A percentile compares a stretch with the other conserved stretches of the same genome.
Evolutionary conservation across 2,888 invertebrate genomes (phyloP).

Genomic region (Nemurella pictetii): DNA sequence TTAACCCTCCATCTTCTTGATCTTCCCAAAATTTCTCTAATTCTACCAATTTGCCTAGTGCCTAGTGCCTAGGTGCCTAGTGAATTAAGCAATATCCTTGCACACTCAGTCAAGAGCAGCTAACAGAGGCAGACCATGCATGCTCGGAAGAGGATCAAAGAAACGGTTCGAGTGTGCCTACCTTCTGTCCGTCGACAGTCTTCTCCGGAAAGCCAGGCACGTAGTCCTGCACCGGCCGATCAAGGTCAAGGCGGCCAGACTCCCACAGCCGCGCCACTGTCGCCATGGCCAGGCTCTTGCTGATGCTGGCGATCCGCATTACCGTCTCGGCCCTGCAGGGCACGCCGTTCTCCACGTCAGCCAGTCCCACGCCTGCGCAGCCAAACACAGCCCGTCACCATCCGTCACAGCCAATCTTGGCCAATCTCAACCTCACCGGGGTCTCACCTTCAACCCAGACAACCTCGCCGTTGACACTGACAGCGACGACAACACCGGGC

Average conservation of each 20-base stretch:
- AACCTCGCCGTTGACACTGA: constrained; percentile 54
- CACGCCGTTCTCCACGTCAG: constrained; percentile 58
- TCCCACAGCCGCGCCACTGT: constrained; percentile 57
- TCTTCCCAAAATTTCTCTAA: no score
- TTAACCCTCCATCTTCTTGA: no score
- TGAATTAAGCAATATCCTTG: no score
- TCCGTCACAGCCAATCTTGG: no score
- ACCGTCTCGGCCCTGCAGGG: constrained; percentile 53
- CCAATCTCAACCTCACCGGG: no score
- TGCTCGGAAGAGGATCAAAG: neutral
- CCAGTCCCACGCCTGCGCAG: constrained; percentile 55
- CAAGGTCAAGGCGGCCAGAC: constrained; percentile 57
- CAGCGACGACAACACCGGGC: constrained; percentile 55
- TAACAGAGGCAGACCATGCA: no score
- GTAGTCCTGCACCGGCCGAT: constrained; percentile 57
- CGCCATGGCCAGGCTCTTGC: constrained; percentile 59
- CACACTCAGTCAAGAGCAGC: no score
- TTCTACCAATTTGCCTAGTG: no score
- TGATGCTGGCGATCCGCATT: constrained; percentile 63
- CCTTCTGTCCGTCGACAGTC: constrained; percentile 53
- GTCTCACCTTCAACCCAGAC: constrained; percentile 54
- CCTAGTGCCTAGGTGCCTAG: no score
- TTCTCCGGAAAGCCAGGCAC: constrained; percentile 58
- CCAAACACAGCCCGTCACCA: neutral
- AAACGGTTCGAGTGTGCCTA: constrained; percentile 38